Evolutionary conservation across 2,888 invertebrate genomes (phyloP), one percentile per base, ranked within the genome.

Genomic region (Lasioglossum oenotherae): DNA sequence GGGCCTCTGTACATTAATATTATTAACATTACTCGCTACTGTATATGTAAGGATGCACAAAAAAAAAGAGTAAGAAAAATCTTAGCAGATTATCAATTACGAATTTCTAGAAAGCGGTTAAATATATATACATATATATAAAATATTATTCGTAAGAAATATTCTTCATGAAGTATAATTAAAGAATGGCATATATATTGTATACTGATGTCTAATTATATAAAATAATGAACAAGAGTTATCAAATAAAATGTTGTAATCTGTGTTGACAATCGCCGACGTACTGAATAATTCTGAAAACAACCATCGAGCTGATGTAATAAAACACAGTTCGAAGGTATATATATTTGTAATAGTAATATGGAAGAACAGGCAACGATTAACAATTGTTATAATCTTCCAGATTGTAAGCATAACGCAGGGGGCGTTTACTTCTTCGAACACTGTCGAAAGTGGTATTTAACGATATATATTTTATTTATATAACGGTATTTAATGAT

Each of bases 241-340:
- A 92, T 90, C 85, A 90, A 92, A 92, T 91, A 92, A 91, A 90
- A 91, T 91, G 91, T 90, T 93, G 92, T 93, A 93, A 92, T 94
- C 91, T 93, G 93, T 94, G 93, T 94, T 93, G 93, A 94, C 94
- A 93, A 93, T 93, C 93, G 93, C 91, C 92, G 91, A 92, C 93
- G 91, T 93, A 93, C 91, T 91, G 89, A 93, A 91, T 92, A 93
- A 91, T 92, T 93, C 49, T 91, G 88, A 85, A 83, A 85, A 72
- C 75, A 91, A 87, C 88, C 89, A 91, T 89, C 74, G 75, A 88
- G 88, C 89, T 81, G 89, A 87, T 87, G 84, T 41, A 74, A 75
- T 76, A 78, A 88, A 80, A 88, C 86, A 92, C 92, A 90, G 91
- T 89, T 93, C 92, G 81, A 87, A 80, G 86, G 87, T 85, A 2